Conservation (phyloP, 2,888 invertebrate species). For the Melieria picta region DNA sequence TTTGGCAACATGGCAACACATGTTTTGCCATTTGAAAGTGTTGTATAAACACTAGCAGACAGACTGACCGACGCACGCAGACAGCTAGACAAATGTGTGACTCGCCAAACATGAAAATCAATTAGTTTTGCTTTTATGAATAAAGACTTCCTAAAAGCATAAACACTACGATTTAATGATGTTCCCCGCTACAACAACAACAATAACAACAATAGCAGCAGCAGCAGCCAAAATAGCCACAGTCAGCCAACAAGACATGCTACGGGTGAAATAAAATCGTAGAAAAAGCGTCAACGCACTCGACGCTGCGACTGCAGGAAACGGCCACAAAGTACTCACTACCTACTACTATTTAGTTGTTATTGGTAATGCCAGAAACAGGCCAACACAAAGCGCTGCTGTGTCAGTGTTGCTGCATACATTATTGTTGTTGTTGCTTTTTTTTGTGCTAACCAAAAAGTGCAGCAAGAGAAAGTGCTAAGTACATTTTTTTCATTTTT, state of each 20-base stretch:
- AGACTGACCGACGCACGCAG: too few relatives aligned
- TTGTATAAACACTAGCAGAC: too few relatives aligned
- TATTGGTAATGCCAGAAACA: background rate
- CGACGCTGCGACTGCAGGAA: too few relatives aligned
- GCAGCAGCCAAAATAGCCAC: background rate
- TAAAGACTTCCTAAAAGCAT: constrained; percentile 28
- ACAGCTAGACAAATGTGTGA: background rate
- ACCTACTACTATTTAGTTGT: too few relatives aligned
- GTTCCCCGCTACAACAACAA: constrained; percentile 3
- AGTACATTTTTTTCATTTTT: background rate
- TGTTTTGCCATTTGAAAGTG: background rate
- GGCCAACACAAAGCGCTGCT: too few relatives aligned
- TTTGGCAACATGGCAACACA: background rate
- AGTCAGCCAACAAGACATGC: background rate
- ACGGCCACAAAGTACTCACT: too few relatives aligned
- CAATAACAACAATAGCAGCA: constrained; percentile 11
- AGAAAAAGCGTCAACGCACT: too few relatives aligned
- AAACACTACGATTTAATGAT: constrained; percentile 25
- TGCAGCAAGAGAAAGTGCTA: background rate
- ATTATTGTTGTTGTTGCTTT: background rate
- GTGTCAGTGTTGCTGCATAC: background rate
- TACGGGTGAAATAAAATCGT: too few relatives aligned
- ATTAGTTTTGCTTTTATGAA: constrained; percentile 34
- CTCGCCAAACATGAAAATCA: constrained; percentile 29
- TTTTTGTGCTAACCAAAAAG: background rate